A percentile compares a stretch with the other conserved stretches of the same genome.
These are phyloP conservation scores for Cosmorhoe ocellata DNA, from an alignment of 2,888 invertebrate species.

Conservation along the genomic window DNA sequence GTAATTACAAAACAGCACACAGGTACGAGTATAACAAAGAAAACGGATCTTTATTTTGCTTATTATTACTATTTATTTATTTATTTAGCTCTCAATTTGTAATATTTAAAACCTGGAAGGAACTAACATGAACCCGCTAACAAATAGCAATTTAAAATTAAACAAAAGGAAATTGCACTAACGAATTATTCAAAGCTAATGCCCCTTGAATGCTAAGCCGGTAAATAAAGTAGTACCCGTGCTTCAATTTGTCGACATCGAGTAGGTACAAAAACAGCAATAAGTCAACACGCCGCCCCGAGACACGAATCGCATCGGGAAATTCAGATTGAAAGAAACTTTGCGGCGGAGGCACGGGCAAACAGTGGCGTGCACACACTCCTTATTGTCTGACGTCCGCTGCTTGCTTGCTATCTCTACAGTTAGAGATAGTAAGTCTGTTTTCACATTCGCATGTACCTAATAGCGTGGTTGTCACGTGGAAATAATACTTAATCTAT, in stretches of 20 bases:
- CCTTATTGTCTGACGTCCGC: slow-evolving; percentile 7
- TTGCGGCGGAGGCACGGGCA: slow-evolving; percentile 38
- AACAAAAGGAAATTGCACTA: slow-evolving; percentile 1
- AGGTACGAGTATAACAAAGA: no score
- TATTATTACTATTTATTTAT: no score
- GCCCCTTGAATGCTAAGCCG: slow-evolving; percentile 19
- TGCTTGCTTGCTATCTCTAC: background rate
- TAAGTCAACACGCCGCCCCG: slow-evolving; percentile 54
- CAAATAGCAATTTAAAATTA: no score
- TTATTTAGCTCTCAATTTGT: no score
- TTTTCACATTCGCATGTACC: no score
- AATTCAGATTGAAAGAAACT: slow-evolving; percentile 67
- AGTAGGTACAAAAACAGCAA: slow-evolving; percentile 42
- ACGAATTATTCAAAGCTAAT: slow-evolving; percentile 17
- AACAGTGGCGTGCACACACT: slow-evolving; percentile 25
- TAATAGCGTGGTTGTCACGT: background rate
- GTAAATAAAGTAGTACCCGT: slow-evolving; percentile 33
- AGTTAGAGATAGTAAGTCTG: no score
- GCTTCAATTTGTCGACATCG: slow-evolving; percentile 38
- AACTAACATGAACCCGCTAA: no score
- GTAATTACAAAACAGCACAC: no score
- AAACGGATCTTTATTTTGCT: no score
- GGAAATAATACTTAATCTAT: background rate
- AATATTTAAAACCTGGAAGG: no score
- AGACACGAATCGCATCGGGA: slow-evolving; percentile 63